These are phyloP conservation scores for Neosalanx taihuensis DNA, from an alignment of 2,797 vertebrate genomes.

Conservation along the genomic window DNA sequence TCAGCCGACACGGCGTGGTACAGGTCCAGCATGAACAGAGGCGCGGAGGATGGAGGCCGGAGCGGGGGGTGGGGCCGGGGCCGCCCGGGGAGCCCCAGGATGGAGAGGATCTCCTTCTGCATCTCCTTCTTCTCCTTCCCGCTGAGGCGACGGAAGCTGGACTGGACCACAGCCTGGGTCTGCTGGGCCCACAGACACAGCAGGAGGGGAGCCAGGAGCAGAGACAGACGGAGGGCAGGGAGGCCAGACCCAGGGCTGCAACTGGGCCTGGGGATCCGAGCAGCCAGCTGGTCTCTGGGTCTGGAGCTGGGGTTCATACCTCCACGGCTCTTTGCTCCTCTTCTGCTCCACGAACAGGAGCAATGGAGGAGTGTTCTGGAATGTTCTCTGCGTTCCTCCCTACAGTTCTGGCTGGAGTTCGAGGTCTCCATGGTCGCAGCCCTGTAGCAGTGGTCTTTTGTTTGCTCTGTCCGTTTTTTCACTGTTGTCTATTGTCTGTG, in stretches of 20 bases:
- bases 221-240: constrained; percentile 34
- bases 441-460: not conserved
- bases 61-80: constrained; percentile 79
- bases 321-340: not conserved
- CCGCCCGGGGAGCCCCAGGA: constrained; percentile 84
- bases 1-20: constrained; percentile 87
- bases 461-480: not conserved
- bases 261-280: constrained; percentile 2
- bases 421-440: constrained; percentile 33
- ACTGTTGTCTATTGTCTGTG: constrained; percentile 1
- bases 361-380: not conserved
- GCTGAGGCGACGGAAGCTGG: constrained; percentile 81
- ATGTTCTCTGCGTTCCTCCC: not conserved
- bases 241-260: not conserved
- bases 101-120: constrained; percentile 91
- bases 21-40: constrained; percentile 94
- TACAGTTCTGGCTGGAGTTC: not conserved
- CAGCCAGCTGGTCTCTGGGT: not conserved
- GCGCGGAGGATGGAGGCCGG: constrained; percentile 80
- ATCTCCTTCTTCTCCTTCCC: constrained; percentile 88
- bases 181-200: constrained; percentile 72
- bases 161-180: constrained; percentile 73
- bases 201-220: constrained; percentile 57
- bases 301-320: not conserved
- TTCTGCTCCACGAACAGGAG: constrained; percentile 24